Evolutionary conservation across 2,888 invertebrate genomes (phyloP).

Genomic region (Lucinisca nassula): DNA sequence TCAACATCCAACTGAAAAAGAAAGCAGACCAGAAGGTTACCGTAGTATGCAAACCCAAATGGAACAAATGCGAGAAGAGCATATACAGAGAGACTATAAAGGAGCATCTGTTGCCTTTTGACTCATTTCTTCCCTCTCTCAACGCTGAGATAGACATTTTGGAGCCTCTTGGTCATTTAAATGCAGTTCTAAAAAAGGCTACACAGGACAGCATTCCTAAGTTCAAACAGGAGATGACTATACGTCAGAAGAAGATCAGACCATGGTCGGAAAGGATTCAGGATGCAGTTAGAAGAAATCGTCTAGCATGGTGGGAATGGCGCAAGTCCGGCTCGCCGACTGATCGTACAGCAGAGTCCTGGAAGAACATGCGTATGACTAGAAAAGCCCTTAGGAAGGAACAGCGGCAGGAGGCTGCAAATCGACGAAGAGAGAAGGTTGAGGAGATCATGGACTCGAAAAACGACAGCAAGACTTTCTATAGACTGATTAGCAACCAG

Average conservation of each 20-base stretch:
- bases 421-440: background rate
- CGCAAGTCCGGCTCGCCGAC: background rate
- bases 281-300: background rate
- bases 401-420: background rate
- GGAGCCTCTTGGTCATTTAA: background rate
- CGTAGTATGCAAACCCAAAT: background rate
- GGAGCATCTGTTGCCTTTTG: background rate
- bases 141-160: background rate
- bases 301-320: background rate
- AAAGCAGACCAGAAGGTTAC: background rate
- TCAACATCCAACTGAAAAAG: background rate
- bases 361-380: too few relatives aligned
- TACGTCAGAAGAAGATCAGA: background rate
- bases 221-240: background rate
- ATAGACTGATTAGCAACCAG: background rate
- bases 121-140: background rate
- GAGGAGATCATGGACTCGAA: background rate
- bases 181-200: background rate
- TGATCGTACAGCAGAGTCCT: background rate
- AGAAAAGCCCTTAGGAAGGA: background rate
- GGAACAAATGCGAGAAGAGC: background rate
- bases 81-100: background rate
- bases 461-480: background rate
- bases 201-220: background rate
- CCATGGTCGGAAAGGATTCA: background rate